These are phyloP conservation scores for Eupleurogrammus muticus DNA, from an alignment of 2,797 vertebrate species.

Conservation along the genomic window DNA sequence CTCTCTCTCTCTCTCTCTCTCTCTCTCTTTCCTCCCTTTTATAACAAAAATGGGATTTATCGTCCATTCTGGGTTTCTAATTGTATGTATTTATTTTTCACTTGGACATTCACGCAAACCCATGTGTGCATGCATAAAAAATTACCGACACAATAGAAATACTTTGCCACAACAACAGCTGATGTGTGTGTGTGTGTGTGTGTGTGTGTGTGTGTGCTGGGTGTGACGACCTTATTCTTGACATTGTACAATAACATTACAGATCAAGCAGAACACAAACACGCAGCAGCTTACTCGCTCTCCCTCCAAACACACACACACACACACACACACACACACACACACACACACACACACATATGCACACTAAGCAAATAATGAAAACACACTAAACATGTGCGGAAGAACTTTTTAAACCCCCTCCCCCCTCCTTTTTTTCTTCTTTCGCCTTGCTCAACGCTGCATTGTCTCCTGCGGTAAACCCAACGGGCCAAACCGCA, in stretches of 20 bases:
- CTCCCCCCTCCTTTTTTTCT: too few species aligned
- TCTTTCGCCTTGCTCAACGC: neutral
- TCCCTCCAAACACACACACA: too few species aligned
- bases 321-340: too few species aligned
- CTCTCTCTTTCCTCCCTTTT: neutral
- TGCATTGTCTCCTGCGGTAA: constrained; percentile 43
- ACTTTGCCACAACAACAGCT: constrained; percentile 33
- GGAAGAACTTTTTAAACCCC: constrained; percentile 6
- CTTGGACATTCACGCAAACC: neutral
- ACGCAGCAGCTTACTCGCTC: neutral
- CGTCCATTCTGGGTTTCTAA: neutral
- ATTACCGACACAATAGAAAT: constrained; percentile 18
- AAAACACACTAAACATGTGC: neutral
- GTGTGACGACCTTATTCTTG: constrained; percentile 66
- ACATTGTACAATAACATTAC: constrained; percentile 36
- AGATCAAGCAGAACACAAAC: constrained; percentile 44
- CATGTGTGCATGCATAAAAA: constrained; percentile 21
- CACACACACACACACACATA: neutral
- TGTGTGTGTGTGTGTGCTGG: constrained; percentile 40
- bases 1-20: constrained; percentile 3
- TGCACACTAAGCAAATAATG: neutral
- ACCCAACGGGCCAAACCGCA: constrained; percentile 49
- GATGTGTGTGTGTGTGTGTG: constrained; percentile 33
- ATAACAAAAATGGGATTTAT: neutral
- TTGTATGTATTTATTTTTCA: neutral